Percentiles rank a stretch among this genome's conserved stretches.
Evolutionary conservation across 1,140 invertebrate species (phyloP).

Genomic region (Drosophila carrolli): DNA sequence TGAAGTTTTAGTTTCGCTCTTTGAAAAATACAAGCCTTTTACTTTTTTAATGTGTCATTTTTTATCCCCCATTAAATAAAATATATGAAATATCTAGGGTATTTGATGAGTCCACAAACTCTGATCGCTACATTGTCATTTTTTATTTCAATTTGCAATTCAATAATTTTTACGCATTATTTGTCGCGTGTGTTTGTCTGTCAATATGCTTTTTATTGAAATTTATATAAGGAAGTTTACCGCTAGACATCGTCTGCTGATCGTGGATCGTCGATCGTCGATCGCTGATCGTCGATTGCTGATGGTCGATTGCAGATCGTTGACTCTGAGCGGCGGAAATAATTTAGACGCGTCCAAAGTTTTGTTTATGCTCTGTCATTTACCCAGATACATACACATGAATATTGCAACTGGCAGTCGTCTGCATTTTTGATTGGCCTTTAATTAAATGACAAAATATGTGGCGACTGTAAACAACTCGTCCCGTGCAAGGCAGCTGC

Average conservation of each 20-base stretch:
- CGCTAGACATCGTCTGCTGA: constrained; percentile 40
- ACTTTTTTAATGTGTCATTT: no score
- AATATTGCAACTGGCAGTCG: constrained; percentile 49
- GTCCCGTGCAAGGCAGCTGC: constrained; percentile 46
- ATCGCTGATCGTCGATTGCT: constrained; percentile 16
- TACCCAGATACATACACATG: constrained; percentile 26
- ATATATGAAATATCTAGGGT: neutral
- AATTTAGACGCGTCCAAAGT: constrained; percentile 68
- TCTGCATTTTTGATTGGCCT: constrained; percentile 76
- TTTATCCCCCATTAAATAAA: no score
- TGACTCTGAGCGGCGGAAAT: constrained; percentile 72
- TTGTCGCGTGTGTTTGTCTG: constrained; percentile 61
- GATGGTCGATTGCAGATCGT: constrained; percentile 47
- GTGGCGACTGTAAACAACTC: constrained; percentile 70
- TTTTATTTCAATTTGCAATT: constrained; percentile 81
- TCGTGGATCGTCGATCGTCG: constrained; percentile 21
- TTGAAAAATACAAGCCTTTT: no score
- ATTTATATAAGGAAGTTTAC: constrained; percentile 78
- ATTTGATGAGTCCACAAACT: neutral
- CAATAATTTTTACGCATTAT: constrained; percentile 79
- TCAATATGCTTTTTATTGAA: constrained; percentile 76
- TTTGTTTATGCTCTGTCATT: constrained; percentile 65
- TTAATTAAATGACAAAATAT: constrained; percentile 83
- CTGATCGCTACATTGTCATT: neutral
- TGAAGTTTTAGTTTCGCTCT: no score